Conservation (phyloP, 1,140 invertebrate species). For the Aculops lycopersici region DNA sequence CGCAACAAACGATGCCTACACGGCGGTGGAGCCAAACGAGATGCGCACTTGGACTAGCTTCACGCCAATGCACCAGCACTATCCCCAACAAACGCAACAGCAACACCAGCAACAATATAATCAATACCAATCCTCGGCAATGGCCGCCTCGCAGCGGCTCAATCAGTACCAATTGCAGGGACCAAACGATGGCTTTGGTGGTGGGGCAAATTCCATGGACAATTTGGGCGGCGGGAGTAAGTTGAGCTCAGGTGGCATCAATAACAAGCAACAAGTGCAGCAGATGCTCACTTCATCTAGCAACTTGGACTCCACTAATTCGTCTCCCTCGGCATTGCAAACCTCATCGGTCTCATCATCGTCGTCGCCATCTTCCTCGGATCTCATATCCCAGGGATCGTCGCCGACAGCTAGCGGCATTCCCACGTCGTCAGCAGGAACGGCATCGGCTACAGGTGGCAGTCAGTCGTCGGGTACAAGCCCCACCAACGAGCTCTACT, state of each 20-base stretch:
- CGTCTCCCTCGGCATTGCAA: background rate
- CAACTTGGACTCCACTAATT: background rate
- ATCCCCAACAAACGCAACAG: conserved; percentile 6
- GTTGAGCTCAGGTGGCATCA: too few species aligned
- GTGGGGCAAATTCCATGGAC: too few species aligned
- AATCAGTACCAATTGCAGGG: too few species aligned
- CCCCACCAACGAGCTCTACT: too few species aligned
- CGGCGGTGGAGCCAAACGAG: background rate
- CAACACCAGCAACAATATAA: too few species aligned
- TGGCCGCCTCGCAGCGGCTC: too few species aligned
- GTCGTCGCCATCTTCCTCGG: background rate
- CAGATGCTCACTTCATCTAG: background rate
- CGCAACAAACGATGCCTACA: background rate
- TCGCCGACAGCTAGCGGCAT: background rate
- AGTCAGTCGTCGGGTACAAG: too few species aligned
- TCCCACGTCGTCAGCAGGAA: background rate
- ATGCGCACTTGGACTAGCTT: too few species aligned
- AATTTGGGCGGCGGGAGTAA: too few species aligned
- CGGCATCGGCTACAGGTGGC: background rate
- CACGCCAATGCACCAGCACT: conserved; percentile 1
- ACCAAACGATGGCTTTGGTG: too few species aligned
- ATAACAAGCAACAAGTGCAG: background rate
- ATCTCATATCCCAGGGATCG: background rate
- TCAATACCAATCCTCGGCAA: too few species aligned
- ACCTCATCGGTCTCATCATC: background rate